Evolutionary conservation across 2,888 invertebrate species (phyloP).

Genomic region (Dicroscelio sp.): DNA sequence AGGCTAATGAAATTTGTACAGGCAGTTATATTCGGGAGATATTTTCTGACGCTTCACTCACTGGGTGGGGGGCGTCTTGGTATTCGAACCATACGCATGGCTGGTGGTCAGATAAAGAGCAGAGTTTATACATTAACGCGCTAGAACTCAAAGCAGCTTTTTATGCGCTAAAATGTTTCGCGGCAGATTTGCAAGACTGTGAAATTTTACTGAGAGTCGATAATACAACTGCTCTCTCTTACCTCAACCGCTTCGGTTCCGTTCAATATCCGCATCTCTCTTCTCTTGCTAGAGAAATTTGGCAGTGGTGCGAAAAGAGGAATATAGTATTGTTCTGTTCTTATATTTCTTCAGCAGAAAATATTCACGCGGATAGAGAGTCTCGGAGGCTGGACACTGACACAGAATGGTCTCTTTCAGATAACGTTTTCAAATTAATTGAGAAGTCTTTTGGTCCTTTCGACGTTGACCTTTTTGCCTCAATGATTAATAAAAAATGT

Average conservation of each 20-base stretch:
- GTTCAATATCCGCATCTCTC: background rate
- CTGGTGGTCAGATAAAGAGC: background rate
- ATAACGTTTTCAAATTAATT: background rate
- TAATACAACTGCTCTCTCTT: background rate
- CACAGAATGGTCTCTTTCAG: background rate
- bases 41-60: background rate
- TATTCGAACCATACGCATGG: background rate
- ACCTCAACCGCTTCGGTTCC: conserved; percentile 7
- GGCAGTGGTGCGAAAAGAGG: conserved; percentile 20
- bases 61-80: background rate
- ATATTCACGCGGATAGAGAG: background rate
- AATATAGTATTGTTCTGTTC: background rate
- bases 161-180: conserved; percentile 21
- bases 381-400: background rate
- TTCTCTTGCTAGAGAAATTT: background rate
- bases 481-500: background rate
- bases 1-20: background rate
- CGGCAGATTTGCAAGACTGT: background rate
- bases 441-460: background rate
- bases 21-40: background rate
- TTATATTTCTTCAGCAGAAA: background rate
- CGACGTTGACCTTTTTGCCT: background rate
- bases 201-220: background rate
- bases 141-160: background rate
- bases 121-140: background rate